Conservation (phyloP, 2,797 vertebrate species). For the Crypturellus tataupa region DNA sequence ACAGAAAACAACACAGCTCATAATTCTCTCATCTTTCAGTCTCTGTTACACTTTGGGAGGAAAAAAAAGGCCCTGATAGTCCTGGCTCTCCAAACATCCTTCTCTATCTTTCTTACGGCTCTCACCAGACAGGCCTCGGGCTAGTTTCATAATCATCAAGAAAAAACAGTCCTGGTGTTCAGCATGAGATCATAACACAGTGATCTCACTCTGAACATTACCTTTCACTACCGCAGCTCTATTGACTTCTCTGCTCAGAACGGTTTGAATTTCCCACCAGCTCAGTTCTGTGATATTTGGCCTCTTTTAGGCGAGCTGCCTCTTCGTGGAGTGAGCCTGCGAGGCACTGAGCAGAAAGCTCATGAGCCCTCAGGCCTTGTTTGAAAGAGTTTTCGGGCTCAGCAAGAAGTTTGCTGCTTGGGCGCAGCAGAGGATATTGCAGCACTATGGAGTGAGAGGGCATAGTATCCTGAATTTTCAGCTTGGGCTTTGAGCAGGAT, state of each 20-base stretch:
- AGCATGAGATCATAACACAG: constrained; percentile 71
- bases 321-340: constrained; percentile 48
- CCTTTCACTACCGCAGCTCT: constrained; percentile 52
- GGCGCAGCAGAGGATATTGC: not conserved
- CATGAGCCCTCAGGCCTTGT: constrained; percentile 41
- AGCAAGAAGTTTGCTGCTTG: constrained; percentile 44
- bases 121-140: constrained; percentile 67
- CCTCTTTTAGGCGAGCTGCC: constrained; percentile 51
- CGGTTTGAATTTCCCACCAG: constrained; percentile 68
- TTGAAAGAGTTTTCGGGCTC: constrained; percentile 61
- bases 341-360: constrained; percentile 56
- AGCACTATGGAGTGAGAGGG: not conserved
- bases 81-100: constrained; percentile 38
- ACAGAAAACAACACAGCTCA: constrained; percentile 27
- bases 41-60: constrained; percentile 30
- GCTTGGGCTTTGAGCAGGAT: constrained; percentile 22
- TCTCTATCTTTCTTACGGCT: constrained; percentile 53
- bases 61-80: constrained; percentile 49
- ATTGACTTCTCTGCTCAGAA: constrained; percentile 60
- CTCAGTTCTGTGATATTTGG: constrained; percentile 65
- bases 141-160: constrained; percentile 69
- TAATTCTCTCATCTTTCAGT: constrained; percentile 31
- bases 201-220: constrained; percentile 71
- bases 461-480: not conserved
- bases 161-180: constrained; percentile 48